phyloP scores from a whole-genome alignment of 2,113 vertebrate species.

The Gymnogyps californianus region DNA sequence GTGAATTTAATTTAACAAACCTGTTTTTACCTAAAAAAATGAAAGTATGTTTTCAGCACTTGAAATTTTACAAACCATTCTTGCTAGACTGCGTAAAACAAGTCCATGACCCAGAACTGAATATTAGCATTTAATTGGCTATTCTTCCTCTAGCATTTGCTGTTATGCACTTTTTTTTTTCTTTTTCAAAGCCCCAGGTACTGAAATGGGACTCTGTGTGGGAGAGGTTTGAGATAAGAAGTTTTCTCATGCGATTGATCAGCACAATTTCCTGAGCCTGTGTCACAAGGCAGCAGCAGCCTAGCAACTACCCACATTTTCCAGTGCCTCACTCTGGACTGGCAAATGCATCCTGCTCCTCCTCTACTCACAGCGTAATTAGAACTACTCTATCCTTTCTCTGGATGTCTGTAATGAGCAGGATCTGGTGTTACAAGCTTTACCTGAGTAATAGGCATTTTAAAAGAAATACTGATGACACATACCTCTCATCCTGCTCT shows the following conservation, averaged over 20 bases:
- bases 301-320: constrained; percentile 5
- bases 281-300: constrained; percentile 11
- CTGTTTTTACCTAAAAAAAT: not conserved
- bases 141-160: not conserved
- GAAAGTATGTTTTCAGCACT: not conserved
- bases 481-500: not conserved
- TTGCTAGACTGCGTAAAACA: not conserved
- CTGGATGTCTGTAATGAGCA: not conserved
- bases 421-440: not conserved
- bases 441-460: not conserved
- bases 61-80: not conserved
- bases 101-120: not conserved
- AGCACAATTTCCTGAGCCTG: not conserved
- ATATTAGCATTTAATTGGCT: not conserved
- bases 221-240: constrained; percentile 30
- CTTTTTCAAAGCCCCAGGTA: not conserved
- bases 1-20: constrained; percentile 16
- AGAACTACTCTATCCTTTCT: not conserved
- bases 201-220: not conserved
- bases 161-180: not conserved
- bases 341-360: not conserved
- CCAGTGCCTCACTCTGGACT: not conserved
- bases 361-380: not conserved
- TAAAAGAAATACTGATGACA: not conserved
- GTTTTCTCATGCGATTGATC: not conserved